phyloP scores from a whole-genome alignment of 2,888 invertebrate genomes.

The Caenorhabditis japonica region DNA sequence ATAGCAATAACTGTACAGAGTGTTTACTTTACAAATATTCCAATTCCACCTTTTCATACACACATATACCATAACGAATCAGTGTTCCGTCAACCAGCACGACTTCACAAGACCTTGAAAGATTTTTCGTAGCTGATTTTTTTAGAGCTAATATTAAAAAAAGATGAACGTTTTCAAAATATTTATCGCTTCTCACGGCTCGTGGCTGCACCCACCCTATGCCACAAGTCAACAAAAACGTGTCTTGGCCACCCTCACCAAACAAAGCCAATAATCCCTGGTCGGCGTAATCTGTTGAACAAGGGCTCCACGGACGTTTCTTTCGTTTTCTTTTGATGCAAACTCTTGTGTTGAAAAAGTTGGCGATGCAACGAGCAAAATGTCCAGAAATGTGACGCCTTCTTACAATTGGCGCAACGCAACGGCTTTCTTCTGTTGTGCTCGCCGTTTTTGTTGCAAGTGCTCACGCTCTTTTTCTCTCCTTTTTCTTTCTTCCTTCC shows the following conservation, averaged over 20 bases:
- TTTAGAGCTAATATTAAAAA: no score
- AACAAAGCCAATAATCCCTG: slow-evolving; percentile 49
- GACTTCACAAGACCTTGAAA: slow-evolving; percentile 31
- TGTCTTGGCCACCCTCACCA: slow-evolving; percentile 21
- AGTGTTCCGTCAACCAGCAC: slow-evolving; percentile 11
- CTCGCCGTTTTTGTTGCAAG: slow-evolving; percentile 34
- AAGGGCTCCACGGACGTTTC: background rate
- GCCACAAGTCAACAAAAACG: slow-evolving; percentile 33
- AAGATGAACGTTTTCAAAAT: no score
- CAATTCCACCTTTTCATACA: background rate
- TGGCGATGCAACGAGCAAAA: slow-evolving; percentile 5
- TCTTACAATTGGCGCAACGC: slow-evolving; percentile 45
- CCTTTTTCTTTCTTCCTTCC: slow-evolving; percentile 1
- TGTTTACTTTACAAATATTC: slow-evolving; percentile 27
- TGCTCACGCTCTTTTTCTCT: slow-evolving; percentile 17
- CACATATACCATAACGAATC: slow-evolving; percentile 31
- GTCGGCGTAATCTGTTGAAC: slow-evolving; percentile 34
- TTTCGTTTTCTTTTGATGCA: slow-evolving; percentile 3
- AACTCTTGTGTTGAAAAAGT: slow-evolving; percentile 1
- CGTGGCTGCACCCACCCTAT: no score
- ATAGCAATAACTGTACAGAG: slow-evolving; percentile 16
- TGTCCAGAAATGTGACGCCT: slow-evolving; percentile 42
- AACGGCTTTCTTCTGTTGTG: slow-evolving; percentile 37
- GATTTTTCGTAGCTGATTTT: no score
- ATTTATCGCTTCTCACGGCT: no score